Evolutionary conservation across 2,113 vertebrate genomes (phyloP).

Genomic region (Opisthocomus hoazin): DNA sequence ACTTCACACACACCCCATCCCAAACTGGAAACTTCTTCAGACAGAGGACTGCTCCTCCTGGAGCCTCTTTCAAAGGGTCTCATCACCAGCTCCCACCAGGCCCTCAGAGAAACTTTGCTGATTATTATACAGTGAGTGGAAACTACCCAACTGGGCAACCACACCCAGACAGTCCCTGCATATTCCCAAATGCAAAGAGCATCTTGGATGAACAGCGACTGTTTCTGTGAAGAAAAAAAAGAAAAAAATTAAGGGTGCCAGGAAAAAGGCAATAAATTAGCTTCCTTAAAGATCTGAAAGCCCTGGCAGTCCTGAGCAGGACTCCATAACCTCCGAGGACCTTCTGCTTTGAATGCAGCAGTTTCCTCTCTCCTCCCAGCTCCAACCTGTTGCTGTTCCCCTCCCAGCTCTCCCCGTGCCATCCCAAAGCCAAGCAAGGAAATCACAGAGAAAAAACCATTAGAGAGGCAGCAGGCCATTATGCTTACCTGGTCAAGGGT

Average conservation of each 20-base stretch:
- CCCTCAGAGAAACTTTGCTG: not conserved
- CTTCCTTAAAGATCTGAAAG: not conserved
- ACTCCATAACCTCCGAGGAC: not conserved
- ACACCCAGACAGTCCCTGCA: not conserved
- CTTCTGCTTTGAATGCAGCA: not conserved
- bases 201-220: not conserved
- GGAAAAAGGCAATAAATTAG: not conserved
- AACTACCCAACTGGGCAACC: not conserved
- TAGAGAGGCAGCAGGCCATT: not conserved
- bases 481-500: not conserved
- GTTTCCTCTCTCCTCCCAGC: not conserved
- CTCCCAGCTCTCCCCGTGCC: not conserved
- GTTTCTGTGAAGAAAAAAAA: not conserved
- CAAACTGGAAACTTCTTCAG: not conserved
- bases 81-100: not conserved
- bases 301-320: not conserved
- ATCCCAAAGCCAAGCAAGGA: not conserved
- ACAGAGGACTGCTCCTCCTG: not conserved
- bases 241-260: too few species aligned
- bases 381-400: not conserved
- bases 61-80: not conserved
- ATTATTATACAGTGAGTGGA: not conserved
- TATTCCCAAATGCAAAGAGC: not conserved
- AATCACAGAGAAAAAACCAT: not conserved
- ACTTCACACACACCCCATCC: not conserved